Evolutionary conservation across 2,113 vertebrate genomes (phyloP).

Genomic region (Gymnogyps californianus): DNA sequence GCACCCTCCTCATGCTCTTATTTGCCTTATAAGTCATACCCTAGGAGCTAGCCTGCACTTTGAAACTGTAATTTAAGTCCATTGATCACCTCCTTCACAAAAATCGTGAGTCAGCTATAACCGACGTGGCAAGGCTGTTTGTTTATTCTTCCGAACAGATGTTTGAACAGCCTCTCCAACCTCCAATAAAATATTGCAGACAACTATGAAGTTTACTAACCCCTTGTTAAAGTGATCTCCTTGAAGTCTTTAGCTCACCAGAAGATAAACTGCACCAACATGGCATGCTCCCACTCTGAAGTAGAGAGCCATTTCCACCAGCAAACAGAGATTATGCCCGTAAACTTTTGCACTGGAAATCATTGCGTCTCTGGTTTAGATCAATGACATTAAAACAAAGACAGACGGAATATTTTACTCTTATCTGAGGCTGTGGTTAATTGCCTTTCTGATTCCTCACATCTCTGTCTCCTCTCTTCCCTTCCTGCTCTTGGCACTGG

Average conservation of each 20-base stretch:
- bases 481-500: neutral
- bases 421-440: slow-evolving; percentile 16
- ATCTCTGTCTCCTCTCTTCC: neutral
- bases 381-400: slow-evolving; percentile 24
- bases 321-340: neutral
- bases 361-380: neutral
- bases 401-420: neutral
- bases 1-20: neutral
- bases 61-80: slow-evolving; percentile 5
- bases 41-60: neutral
- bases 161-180: slow-evolving; percentile 46
- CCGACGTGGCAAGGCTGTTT: slow-evolving; percentile 36
- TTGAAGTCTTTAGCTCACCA: slow-evolving; percentile 40
- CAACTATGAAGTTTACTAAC: slow-evolving; percentile 69
- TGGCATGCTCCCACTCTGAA: neutral
- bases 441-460: neutral
- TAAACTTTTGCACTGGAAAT: slow-evolving; percentile 33
- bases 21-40: neutral
- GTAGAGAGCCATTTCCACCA: neutral
- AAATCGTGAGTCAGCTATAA: slow-evolving; percentile 29
- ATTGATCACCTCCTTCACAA: slow-evolving; percentile 36
- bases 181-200: slow-evolving; percentile 50
- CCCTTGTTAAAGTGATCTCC: slow-evolving; percentile 63
- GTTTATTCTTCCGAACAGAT: slow-evolving; percentile 59
- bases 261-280: slow-evolving; percentile 17